phyloP scores from a whole-genome alignment of 2,113 vertebrate genomes.

The Tetrao urogallus region DNA sequence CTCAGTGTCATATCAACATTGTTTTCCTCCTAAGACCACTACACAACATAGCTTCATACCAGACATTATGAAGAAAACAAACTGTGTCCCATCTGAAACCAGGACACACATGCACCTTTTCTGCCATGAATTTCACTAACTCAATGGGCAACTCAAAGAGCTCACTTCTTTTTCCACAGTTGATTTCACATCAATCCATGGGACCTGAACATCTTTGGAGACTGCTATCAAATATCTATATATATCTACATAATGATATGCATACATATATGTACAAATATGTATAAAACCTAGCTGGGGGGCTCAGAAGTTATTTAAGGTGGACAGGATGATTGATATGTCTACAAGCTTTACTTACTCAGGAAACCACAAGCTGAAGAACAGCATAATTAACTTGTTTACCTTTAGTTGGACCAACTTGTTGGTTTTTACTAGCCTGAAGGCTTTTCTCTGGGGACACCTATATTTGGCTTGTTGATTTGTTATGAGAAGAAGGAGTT shows the following conservation, averaged over 20 bases:
- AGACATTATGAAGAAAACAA: too few species aligned
- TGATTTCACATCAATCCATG: neutral
- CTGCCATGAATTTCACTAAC: neutral
- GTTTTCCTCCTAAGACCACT: too few species aligned
- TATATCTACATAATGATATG: too few species aligned
- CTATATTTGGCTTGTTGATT: neutral
- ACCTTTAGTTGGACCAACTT: neutral
- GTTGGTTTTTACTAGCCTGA: neutral
- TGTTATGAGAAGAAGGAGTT: slow-evolving; percentile 3
- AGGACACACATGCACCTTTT: neutral
- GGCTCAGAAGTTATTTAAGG: neutral
- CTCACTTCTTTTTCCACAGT: neutral
- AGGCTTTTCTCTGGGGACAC: slow-evolving; percentile 19
- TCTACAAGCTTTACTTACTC: neutral
- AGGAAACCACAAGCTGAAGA: neutral
- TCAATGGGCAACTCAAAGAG: neutral
- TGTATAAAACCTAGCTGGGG: neutral
- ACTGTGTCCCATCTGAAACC: too few species aligned
- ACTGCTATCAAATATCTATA: neutral
- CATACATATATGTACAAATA: neutral
- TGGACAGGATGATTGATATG: neutral
- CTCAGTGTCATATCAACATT: too few species aligned
- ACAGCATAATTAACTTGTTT: neutral
- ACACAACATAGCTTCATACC: too few species aligned
- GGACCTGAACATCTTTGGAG: neutral